Base-by-base conservation (phyloP, 2,113 vertebrate species). In the Plectropomus leopardus region DNA sequence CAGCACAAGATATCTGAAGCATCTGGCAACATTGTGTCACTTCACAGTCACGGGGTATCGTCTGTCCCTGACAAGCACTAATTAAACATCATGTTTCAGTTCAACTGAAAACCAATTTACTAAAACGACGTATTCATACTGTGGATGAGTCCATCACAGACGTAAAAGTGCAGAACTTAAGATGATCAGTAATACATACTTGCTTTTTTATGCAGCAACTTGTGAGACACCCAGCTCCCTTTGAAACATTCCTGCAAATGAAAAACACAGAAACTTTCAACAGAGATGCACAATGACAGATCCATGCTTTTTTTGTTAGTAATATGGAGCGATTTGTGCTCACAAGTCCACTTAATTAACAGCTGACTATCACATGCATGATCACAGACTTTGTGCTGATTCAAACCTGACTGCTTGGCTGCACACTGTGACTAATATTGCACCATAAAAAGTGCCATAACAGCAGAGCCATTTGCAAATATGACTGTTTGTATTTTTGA, bases 201-300 rank as follows among this genome's bases (percentile, higher is more conserved):
- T 95, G 98, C 98, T 99, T 98, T 99, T 94, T 99, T 99, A 94
- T 99, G 98, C 64, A 99, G 88, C 89, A 98, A 86, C 91, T 99
- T 99, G 92, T 99, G 98, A 89, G 97, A 97, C 4, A 93, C 94
- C 98, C 98, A 99, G 92, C 98, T 99, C 93, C 98, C 98, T 93
- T 98, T 99, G 94, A 99, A 99, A 94, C 98, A 99, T 89, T 99
- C 98, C 98, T 99, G 89, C 42, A 95, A 94, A 70, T 17, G 2
- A 74, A 77, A 76, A 58, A 93, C 86, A 53, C 0, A 60, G 2
- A 73, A 53, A 21, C 28, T 30, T 13, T 54, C 48, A 68, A 76
- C 44, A 8, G n/a, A 24, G 15, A 23, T 17, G 34, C 7, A 23
- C 11, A 60, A 23, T 7, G 4, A 48, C n/a, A 21, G 0, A 51